Conservation (phyloP, 1,140 invertebrate species). For the Phthorimaea operculella region DNA sequence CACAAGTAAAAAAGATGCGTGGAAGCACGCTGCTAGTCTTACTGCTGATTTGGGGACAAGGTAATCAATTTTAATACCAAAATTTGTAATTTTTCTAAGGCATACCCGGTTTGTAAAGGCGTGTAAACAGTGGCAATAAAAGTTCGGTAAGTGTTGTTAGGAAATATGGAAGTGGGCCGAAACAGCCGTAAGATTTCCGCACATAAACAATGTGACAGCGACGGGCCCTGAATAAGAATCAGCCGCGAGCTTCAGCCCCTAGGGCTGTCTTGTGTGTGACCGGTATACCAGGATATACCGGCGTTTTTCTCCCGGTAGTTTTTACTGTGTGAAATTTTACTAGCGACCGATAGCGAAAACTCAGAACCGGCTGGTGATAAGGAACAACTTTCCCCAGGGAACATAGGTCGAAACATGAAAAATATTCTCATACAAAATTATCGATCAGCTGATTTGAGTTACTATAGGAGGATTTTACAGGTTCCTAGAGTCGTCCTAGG, state of each 20-base stretch:
- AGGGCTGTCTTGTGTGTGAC: no score
- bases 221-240: conserved; percentile 10
- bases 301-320: no score
- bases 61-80: conserved; percentile 17
- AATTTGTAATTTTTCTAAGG: background rate
- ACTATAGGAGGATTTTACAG: no score
- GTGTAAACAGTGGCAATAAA: background rate
- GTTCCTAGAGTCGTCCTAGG: no score
- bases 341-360: no score
- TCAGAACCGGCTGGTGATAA: no score
- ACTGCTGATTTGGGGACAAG: conserved; percentile 33
- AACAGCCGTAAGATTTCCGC: conserved; percentile 2
- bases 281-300: no score
- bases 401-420: no score
- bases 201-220: conserved; percentile 13
- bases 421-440: no score
- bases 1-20: background rate
- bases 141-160: conserved; percentile 2
- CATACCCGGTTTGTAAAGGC: background rate
- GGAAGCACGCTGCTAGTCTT: conserved; percentile 13
- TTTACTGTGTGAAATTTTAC: no score
- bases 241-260: background rate
- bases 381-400: no score
- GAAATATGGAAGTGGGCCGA: background rate
- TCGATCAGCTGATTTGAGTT: no score